phyloP scores from a whole-genome alignment of 1,140 invertebrate species.

The Brachionus calyciflorus region DNA sequence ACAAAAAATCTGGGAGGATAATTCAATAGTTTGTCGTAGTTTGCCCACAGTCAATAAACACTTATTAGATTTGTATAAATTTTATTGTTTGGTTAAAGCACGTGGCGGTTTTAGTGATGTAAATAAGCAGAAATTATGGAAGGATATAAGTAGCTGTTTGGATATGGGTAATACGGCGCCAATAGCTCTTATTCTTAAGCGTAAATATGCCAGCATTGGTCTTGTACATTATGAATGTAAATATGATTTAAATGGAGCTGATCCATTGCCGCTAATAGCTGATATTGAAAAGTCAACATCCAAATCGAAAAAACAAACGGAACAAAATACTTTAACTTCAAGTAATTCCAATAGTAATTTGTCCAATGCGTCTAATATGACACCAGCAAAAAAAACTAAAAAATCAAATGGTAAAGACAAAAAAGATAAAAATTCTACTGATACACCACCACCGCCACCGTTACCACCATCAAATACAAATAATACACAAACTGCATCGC shows the following conservation, averaged over 20 bases:
- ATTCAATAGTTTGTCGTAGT: slow-evolving; percentile 28
- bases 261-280: slow-evolving; percentile 89
- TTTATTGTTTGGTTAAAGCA: slow-evolving; percentile 90
- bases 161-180: slow-evolving; percentile 92
- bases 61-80: slow-evolving; percentile 90
- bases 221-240: slow-evolving; percentile 90
- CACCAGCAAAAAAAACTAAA: slow-evolving; percentile 49
- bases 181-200: slow-evolving; percentile 89
- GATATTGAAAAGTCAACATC: slow-evolving; percentile 64
- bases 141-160: slow-evolving; percentile 86
- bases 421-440: slow-evolving; percentile 49
- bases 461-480: slow-evolving; percentile 47
- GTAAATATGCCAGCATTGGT: slow-evolving; percentile 91
- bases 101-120: slow-evolving; percentile 95
- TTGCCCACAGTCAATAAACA: slow-evolving; percentile 94
- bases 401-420: slow-evolving; percentile 49
- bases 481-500: slow-evolving; percentile 49
- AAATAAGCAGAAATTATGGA: slow-evolving; percentile 96
- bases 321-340: not conserved
- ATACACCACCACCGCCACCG: not conserved
- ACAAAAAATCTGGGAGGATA: slow-evolving; percentile 37
- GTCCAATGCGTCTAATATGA: slow-evolving; percentile 49
- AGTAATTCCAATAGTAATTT: slow-evolving; percentile 47
- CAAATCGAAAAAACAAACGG: not conserved
- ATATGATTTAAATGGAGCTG: slow-evolving; percentile 89